A percentile compares a stretch with the other conserved stretches of the same genome.
phyloP scores from a whole-genome alignment of 2,797 vertebrate species.

The Microcaecilia unicolor region DNA sequence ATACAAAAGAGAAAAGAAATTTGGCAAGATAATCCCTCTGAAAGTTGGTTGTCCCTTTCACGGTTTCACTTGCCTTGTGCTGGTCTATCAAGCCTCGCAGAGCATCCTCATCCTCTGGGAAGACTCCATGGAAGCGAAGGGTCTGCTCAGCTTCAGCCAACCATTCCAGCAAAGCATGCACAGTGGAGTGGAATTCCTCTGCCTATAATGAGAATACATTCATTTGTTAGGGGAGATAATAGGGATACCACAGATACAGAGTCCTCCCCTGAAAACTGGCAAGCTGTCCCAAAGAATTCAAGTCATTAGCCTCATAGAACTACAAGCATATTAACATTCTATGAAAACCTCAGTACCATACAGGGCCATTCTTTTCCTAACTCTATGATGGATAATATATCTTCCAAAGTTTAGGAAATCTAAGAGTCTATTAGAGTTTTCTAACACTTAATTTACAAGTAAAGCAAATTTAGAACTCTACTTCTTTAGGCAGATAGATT shows the following conservation, averaged over 20 bases:
- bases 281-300: slow-evolving; percentile 6
- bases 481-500: slow-evolving; percentile 19
- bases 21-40: too few relatives aligned
- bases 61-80: slow-evolving; percentile 74
- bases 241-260: slow-evolving; percentile 4
- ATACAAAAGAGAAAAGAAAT: too few relatives aligned
- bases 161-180: slow-evolving; percentile 93
- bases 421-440: too few relatives aligned
- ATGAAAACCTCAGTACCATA: slow-evolving; percentile 29
- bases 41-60: too few relatives aligned
- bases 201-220: slow-evolving; percentile 54
- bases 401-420: slow-evolving; percentile 15
- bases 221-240: slow-evolving; percentile 1
- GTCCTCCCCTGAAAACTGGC: background rate
- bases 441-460: slow-evolving; percentile 30
- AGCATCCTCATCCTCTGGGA: slow-evolving; percentile 92
- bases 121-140: slow-evolving; percentile 87
- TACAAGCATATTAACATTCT: slow-evolving; percentile 14
- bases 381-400: slow-evolving; percentile 17
- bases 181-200: slow-evolving; percentile 92
- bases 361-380: slow-evolving; percentile 17
- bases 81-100: slow-evolving; percentile 81
- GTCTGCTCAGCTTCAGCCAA: slow-evolving; percentile 91
- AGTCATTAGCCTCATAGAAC: slow-evolving; percentile 12
- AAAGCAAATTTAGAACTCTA: slow-evolving; percentile 13